Percentiles rank a stretch among this genome's conserved stretches.
Conservation (phyloP, 2,888 invertebrate species). For the Noctua janthe region DNA sequence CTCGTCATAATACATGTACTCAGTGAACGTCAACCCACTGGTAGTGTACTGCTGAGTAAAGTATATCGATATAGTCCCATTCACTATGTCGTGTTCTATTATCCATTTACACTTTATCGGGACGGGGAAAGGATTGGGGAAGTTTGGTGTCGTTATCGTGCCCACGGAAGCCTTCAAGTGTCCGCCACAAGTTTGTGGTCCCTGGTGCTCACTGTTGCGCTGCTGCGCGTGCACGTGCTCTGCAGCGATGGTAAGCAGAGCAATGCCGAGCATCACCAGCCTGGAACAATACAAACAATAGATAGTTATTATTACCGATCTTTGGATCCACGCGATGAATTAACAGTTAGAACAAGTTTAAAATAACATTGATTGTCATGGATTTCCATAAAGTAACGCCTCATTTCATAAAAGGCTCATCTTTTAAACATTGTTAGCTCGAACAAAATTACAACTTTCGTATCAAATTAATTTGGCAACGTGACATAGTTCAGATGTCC, state of each 20-base stretch:
- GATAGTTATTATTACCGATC: not conserved
- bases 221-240: slow-evolving; percentile 67
- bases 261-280: slow-evolving; percentile 37
- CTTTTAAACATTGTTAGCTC: not conserved
- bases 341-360: not conserved
- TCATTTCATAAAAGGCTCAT: not conserved
- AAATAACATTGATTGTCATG: not conserved
- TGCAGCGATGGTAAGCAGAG: slow-evolving; percentile 73
- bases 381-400: not conserved
- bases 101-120: slow-evolving; percentile 97
- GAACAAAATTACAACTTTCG: not conserved
- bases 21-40: slow-evolving; percentile 94
- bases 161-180: slow-evolving; percentile 92
- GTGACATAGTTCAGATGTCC: not conserved
- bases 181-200: slow-evolving; percentile 92
- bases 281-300: not conserved
- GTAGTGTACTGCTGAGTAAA: slow-evolving; percentile 96
- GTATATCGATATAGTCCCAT: slow-evolving; percentile 95
- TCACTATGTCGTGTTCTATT: slow-evolving; percentile 94
- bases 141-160: slow-evolving; percentile 95
- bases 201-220: slow-evolving; percentile 75
- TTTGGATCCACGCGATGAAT: not conserved
- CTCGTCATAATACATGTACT: slow-evolving; percentile 94
- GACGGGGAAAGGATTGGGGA: slow-evolving; percentile 94
- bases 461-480: not conserved